A percentile compares a stretch with the other conserved stretches of the same genome.
phyloP scores from a whole-genome alignment of 2,888 invertebrate species.

The Heliconius aoede region DNA sequence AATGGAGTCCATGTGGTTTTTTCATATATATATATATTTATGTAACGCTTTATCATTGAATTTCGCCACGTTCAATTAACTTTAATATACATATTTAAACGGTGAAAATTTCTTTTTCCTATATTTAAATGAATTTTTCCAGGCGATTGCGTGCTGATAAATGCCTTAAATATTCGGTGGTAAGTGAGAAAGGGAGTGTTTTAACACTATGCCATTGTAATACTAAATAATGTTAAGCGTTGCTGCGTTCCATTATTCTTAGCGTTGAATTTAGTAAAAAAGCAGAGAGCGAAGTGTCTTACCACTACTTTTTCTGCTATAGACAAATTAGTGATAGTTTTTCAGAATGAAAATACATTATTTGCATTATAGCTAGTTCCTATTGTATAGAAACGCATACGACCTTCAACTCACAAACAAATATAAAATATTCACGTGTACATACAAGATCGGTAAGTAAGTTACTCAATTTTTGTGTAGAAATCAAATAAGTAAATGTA shows the following conservation, averaged over 20 bases:
- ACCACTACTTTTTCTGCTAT: background rate
- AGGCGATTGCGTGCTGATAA: too few species aligned
- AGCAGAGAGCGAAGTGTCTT: background rate
- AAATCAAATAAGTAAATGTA: conserved; percentile 18
- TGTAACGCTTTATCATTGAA: conserved; percentile 1
- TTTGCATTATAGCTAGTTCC: background rate
- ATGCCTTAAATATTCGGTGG: too few species aligned
- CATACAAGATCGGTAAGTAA: background rate
- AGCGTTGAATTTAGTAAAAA: too few species aligned
- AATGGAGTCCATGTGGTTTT: background rate
- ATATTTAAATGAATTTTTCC: too few species aligned
- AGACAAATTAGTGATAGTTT: background rate
- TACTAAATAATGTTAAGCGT: too few species aligned
- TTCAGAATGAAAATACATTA: background rate
- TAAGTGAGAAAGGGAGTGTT: too few species aligned
- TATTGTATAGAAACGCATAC: background rate
- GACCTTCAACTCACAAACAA: background rate
- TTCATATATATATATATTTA: conserved; percentile 5
- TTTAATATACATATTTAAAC: background rate
- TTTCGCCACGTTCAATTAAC: conserved; percentile 11
- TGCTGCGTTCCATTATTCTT: too few species aligned
- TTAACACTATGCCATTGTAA: too few species aligned
- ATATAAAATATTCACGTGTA: background rate
- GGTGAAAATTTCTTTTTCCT: too few species aligned
- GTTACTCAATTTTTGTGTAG: background rate